Conservation (phyloP, 2,888 invertebrate species). For the Drosophila formosana region DNA sequence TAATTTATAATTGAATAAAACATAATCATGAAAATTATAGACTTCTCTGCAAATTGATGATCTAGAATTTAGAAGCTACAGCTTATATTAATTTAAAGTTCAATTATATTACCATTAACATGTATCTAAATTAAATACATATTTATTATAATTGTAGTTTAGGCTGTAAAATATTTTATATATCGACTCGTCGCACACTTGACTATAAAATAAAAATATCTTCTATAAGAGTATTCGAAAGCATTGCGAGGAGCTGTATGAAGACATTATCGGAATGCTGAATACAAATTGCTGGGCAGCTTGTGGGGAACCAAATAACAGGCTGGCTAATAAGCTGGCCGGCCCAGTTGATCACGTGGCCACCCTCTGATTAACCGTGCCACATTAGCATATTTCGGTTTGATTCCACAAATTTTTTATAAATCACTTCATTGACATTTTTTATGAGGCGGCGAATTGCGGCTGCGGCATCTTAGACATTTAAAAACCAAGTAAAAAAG, state of each 20-base stretch:
- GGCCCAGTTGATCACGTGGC: conserved; percentile 51
- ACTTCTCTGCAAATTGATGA: too few species aligned
- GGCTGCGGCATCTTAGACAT: conserved; percentile 40
- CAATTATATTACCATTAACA: too few species aligned
- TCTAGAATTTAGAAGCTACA: too few species aligned
- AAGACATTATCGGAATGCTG: conserved; percentile 69
- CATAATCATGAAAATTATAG: too few species aligned
- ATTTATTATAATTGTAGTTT: too few species aligned
- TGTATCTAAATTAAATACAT: too few species aligned
- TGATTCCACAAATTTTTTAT: conserved; percentile 39
- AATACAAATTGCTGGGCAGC: conserved; percentile 46
- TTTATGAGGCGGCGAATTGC: conserved; percentile 65
- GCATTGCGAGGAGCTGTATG: conserved; percentile 33
- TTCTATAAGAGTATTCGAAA: not conserved
- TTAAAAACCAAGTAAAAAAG: conserved; percentile 18
- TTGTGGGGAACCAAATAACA: conserved; percentile 58
- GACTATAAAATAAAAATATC: not conserved
- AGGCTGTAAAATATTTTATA: too few species aligned
- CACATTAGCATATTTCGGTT: conserved; percentile 66
- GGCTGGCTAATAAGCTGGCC: conserved; percentile 65
- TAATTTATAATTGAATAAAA: too few species aligned
- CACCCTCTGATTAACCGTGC: conserved; percentile 58
- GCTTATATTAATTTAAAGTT: too few species aligned
- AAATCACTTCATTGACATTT: conserved; percentile 78
- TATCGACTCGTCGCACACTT: not conserved